Base-by-base conservation (phyloP, 2,113 vertebrate species). In the Tychaedon coryphoeus region DNA sequence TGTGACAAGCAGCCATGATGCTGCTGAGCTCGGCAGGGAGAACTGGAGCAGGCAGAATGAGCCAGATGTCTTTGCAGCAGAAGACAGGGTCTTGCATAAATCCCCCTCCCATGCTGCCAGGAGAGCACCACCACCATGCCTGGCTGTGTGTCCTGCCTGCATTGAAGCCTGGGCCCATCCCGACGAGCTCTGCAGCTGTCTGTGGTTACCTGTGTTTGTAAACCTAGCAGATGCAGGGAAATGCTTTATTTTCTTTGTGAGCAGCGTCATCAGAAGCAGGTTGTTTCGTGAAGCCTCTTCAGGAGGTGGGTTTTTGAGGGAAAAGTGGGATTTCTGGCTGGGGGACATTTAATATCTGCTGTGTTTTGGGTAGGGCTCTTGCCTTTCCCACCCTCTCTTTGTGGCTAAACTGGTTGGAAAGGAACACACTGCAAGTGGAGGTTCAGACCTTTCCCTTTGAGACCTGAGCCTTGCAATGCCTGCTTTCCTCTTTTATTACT, bases 1-100 rank as follows among this genome's bases (percentile, higher is more conserved):
- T 66, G 66, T 94, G 77, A 36, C 10, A 34, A 86, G 87, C 70
- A 92, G 87, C 87, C 78, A 47, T 90, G 87, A 81, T 64, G 90
- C 78, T 82, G 6, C 77, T 40, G 78, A 76, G 66, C 81, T 91
- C 56, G n/a, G 43, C 16, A 3, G 34, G 42, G 48, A 71, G 73
- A 74, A 82, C 19, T 6, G 4, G 66, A 93, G 58, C 74, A 76
- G 93, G 38, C 47, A 62, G 67, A n/a, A 6, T 31, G 33, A 72
- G 45, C 6, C 5, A 79, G 77, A 61, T 51, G 36, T 61, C 26
- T 62, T 65, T 70, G 64, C 64, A 90, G 87, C 50, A 78, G 51
- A 80, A 90, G 60, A 43, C 2, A 1, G 47, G 51, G 33, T 86
- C 29, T 90, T 25, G 15, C 5, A 3, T 62, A 70, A 73, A 82